Evolutionary conservation across 2,797 vertebrate genomes (phyloP), one percentile per base, ranked within the genome.

Genomic region (Clangula hyemalis): DNA sequence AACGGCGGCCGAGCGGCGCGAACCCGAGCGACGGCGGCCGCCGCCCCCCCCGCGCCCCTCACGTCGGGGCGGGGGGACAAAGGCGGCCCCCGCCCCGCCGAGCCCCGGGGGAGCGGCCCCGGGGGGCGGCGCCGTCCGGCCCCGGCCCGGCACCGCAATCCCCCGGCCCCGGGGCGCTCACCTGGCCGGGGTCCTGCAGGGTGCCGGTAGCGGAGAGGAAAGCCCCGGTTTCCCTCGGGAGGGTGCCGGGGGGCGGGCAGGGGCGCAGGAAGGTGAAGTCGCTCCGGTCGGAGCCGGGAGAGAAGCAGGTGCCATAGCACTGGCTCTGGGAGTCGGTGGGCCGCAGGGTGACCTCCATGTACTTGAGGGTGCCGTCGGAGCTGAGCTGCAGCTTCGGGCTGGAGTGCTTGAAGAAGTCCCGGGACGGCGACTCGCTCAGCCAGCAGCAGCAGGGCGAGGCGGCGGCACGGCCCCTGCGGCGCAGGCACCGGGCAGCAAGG

Each of bases 331-430:
- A 97, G n/a, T 99, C 98, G 64, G 98, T 98, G 91, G 98, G 97
- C 43, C 98, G 98, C 87, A 99, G 98, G 16, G 99, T 99, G 87
- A 99, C 99, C 97, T 99, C 99, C 99, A 99, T 99, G 91, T 99
- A 99, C 90, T 99, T 98, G 75, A 99, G 99, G 10, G 99, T 99
- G 94, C 99, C 99, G 19, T 99, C 99, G 4, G 99, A 98, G 96
- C 99, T 99, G 77, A 99, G 98, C 94, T 99, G 99, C 96, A 97
- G 98, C 97, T 98, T 99, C 98, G 97, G 99, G 98, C 98, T 98
- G 96, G 98, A 98, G 80, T 99, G 98, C 93, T 98, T 98, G 95
- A 98, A 98, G 88, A 98, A 95, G 61, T 98, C 98, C 70, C 97
- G 97, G 62, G 98, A 97, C 47, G 98, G 98, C 1, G 96, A 97